Evolutionary conservation across 2,113 vertebrate genomes (phyloP).

Genomic region (Scopus umbretta): DNA sequence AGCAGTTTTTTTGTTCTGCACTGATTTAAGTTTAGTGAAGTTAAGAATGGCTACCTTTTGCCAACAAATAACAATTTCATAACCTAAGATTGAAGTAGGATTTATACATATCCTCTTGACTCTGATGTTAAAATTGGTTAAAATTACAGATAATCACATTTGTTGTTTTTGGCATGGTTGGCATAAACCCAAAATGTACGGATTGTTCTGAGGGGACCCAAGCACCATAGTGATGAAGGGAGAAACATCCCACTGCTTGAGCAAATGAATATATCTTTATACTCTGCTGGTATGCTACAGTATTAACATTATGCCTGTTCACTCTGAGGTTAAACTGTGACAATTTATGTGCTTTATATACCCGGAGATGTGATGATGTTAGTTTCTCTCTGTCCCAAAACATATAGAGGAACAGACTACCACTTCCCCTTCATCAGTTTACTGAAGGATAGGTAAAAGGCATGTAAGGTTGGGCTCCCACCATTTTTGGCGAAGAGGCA

Average conservation of each 20-base stretch:
- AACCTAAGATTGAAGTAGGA: background rate
- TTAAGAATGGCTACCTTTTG: background rate
- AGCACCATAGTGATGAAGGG: background rate
- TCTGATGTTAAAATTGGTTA: background rate
- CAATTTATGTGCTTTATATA: background rate
- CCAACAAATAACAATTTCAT: background rate
- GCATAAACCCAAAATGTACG: background rate
- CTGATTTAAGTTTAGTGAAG: background rate
- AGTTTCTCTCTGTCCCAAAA: background rate
- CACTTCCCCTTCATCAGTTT: background rate
- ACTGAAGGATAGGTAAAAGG: background rate
- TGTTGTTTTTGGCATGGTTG: background rate
- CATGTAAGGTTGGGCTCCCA: accelerated
- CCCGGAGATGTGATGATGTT: background rate
- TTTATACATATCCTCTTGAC: background rate
- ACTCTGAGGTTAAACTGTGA: background rate
- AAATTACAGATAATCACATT: background rate
- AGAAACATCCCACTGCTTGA: background rate
- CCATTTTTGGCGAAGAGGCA: background rate
- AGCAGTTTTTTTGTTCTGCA: background rate
- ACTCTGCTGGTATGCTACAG: accelerated
- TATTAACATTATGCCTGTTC: background rate
- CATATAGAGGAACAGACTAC: accelerated
- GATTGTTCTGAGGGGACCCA: background rate
- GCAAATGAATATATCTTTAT: background rate